A percentile compares a stretch with the other conserved stretches of the same genome.
phyloP scores from a whole-genome alignment of 2,113 vertebrate species.

The Asarcornis scutulata region DNA sequence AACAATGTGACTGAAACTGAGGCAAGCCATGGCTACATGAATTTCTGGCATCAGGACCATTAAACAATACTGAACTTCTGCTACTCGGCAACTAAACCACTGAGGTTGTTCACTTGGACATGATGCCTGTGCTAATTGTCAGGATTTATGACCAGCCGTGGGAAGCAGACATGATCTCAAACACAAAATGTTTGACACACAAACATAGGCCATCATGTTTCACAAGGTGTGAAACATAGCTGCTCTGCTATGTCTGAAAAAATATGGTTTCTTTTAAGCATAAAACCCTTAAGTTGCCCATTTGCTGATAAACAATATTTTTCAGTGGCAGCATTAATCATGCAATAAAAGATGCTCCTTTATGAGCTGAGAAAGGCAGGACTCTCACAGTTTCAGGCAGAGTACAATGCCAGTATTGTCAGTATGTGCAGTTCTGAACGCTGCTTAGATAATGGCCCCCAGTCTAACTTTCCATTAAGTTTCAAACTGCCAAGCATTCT shows the following conservation, averaged over 20 bases:
- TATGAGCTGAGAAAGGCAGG: neutral
- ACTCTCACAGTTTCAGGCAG: neutral
- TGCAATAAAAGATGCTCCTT: neutral
- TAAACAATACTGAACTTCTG: constrained; percentile 26
- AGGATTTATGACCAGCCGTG: neutral
- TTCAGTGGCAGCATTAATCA: neutral
- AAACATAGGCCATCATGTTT: neutral
- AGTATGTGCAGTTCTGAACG: neutral
- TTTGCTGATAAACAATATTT: neutral
- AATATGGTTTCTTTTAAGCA: neutral
- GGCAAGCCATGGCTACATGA: neutral
- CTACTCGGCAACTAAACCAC: neutral
- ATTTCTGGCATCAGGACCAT: neutral
- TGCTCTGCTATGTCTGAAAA: neutral
- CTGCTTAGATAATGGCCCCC: neutral
- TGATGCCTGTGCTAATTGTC: neutral
- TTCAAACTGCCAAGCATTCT: neutral
- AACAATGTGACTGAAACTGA: neutral
- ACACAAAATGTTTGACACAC: neutral
- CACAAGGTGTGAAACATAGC: neutral
- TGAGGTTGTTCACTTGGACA: neutral
- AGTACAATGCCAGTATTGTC: constrained; percentile 14
- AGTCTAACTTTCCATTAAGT: constrained; percentile 6
- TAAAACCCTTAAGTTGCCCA: neutral
- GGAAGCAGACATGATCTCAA: neutral